Percentiles rank a stretch among this genome's conserved stretches.
Evolutionary conservation across 92 coral and sea anemone genomes (phyloP).

Genomic region (Galaxea fascicularis): DNA sequence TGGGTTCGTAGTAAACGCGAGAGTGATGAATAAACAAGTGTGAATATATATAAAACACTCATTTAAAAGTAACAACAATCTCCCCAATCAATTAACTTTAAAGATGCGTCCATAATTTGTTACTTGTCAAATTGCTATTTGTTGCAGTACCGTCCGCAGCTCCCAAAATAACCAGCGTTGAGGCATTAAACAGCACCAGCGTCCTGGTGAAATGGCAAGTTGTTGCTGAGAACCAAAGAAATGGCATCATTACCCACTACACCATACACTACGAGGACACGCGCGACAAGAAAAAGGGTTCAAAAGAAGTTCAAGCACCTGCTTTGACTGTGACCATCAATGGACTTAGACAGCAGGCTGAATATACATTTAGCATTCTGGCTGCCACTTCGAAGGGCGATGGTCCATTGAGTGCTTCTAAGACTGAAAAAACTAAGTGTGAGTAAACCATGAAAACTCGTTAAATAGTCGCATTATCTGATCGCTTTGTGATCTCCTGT

Average conservation of each 20-base stretch:
- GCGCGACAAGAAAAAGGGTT: background rate
- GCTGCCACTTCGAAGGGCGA: constrained; percentile 17
- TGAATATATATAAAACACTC: too few species aligned
- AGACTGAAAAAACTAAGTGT: background rate
- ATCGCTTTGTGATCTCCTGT: too few species aligned
- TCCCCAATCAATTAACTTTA: too few species aligned
- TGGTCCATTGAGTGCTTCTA: background rate
- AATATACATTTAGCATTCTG: background rate
- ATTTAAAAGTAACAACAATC: too few species aligned
- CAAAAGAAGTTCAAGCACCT: background rate
- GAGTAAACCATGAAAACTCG: background rate
- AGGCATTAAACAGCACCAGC: constrained; percentile 3
- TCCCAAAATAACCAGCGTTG: background rate
- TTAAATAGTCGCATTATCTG: too few species aligned
- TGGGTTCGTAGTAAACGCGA: too few species aligned
- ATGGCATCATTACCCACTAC: constrained; percentile 18
- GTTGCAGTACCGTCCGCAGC: constrained; percentile 7
- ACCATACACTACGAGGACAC: background rate
- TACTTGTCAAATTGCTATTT: too few species aligned
- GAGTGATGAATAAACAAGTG: too few species aligned
- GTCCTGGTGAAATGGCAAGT: constrained; percentile 11
- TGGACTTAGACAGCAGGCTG: constrained; percentile 1
- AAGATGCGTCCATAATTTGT: too few species aligned
- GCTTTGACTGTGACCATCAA: background rate
- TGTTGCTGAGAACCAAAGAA: background rate